Evolutionary conservation across 2,113 vertebrate genomes (phyloP).

Genomic region (Rallus limicola): DNA sequence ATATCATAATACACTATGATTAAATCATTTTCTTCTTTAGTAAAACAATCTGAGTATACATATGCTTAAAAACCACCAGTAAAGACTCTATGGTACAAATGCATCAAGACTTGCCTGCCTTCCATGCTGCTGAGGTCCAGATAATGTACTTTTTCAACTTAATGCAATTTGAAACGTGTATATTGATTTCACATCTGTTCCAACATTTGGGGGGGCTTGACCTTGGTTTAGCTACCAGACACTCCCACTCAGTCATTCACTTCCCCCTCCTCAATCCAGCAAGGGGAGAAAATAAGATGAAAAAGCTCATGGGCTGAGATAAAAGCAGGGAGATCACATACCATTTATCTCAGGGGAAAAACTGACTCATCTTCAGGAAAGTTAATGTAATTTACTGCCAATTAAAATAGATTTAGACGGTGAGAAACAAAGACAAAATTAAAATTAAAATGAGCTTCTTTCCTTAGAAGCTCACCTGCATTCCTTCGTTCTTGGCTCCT

Average conservation of each 20-base stretch:
- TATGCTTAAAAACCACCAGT: not conserved
- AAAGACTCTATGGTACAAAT: not conserved
- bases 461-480: not conserved
- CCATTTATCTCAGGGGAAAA: not conserved
- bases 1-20: not conserved
- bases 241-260: not conserved
- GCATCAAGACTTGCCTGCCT: not conserved
- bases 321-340: accelerated
- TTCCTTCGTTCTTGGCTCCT: accelerated
- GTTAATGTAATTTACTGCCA: not conserved
- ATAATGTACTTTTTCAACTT: not conserved
- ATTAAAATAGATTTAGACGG: not conserved
- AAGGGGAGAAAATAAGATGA: not conserved
- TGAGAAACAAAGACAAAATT: not conserved
- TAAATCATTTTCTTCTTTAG: not conserved
- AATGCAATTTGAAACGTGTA: not conserved
- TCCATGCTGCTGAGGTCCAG: not conserved
- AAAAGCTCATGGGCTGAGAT: not conserved
- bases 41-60: not conserved
- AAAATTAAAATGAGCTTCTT: not conserved
- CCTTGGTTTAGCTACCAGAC: not conserved
- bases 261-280: not conserved
- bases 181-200: not conserved
- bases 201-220: not conserved
- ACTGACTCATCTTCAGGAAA: not conserved